Conservation (phyloP, 2,888 invertebrate species). For the Platerodrilus igneus region DNA sequence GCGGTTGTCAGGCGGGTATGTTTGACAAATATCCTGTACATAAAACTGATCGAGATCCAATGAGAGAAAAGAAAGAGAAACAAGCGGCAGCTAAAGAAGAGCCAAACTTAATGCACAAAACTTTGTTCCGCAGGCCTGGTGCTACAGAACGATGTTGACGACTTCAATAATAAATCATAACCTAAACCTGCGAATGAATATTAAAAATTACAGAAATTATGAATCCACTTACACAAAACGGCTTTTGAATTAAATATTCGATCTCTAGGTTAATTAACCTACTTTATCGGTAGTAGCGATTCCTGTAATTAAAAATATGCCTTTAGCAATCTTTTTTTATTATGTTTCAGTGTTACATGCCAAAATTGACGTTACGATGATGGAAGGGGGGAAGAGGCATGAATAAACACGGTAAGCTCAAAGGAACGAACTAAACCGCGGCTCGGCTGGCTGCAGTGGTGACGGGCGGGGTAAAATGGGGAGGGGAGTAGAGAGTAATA, state of each 20-base stretch:
- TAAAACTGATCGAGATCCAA: constrained; percentile 20
- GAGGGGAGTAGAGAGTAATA: too few species aligned
- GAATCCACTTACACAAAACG: constrained; percentile 15
- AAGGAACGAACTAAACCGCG: too few species aligned
- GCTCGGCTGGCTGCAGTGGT: too few species aligned
- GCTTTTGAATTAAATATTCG: constrained; percentile 9
- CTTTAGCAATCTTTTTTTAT: too few species aligned
- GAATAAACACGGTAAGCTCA: too few species aligned
- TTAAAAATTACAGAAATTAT: constrained; percentile 23
- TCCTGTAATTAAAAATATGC: too few species aligned
- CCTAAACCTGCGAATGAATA: constrained; percentile 24
- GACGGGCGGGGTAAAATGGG: too few species aligned
- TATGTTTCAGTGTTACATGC: too few species aligned
- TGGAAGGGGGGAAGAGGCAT: too few species aligned
- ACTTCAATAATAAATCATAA: constrained; percentile 22
- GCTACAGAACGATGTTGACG: constrained; percentile 24
- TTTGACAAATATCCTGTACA: constrained; percentile 44
- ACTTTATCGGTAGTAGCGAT: too few species aligned
- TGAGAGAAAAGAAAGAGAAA: constrained; percentile 10
- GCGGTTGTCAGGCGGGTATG: constrained; percentile 45
- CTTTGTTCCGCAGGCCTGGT: constrained; percentile 23
- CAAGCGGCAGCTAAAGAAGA: constrained; percentile 3
- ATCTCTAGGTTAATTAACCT: too few species aligned
- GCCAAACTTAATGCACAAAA: background rate
- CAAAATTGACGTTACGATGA: too few species aligned